These are phyloP conservation scores for Noctilio leporinus DNA, from an alignment of 2,113 vertebrate genomes.

Conservation along the genomic window DNA sequence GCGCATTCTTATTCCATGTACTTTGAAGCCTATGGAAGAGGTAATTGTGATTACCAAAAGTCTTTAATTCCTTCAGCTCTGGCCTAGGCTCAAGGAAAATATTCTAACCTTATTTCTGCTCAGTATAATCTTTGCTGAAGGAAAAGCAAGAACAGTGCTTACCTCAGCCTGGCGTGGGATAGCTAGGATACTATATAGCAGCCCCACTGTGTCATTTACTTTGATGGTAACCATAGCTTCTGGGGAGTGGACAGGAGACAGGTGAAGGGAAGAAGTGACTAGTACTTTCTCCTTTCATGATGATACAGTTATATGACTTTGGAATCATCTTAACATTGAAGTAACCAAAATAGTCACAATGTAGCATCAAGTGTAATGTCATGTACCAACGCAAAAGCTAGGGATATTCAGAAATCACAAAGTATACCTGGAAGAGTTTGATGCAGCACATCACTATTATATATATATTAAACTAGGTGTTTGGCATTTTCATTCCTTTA, in stretches of 20 bases:
- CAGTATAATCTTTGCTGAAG: background rate
- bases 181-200: background rate
- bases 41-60: background rate
- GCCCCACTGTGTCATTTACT: background rate
- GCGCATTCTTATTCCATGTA: background rate
- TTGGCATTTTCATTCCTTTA: background rate
- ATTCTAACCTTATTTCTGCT: background rate
- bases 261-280: background rate
- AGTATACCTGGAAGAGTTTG: background rate
- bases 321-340: background rate
- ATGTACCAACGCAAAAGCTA: background rate
- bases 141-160: background rate
- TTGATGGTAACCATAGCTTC: background rate
- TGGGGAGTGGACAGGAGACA: background rate
- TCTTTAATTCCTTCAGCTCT: constrained; percentile 10
- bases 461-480: constrained; percentile 16
- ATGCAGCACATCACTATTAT: background rate
- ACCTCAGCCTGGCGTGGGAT: background rate
- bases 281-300: constrained; percentile 2
- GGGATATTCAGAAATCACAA: background rate
- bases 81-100: background rate
- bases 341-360: background rate
- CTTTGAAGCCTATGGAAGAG: constrained; percentile 29
- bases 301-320: background rate
- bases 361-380: background rate